A percentile compares a stretch with the other conserved stretches of the same genome.
phyloP scores from a whole-genome alignment of 2,797 vertebrate genomes.

The Simalia tracyae region DNA sequence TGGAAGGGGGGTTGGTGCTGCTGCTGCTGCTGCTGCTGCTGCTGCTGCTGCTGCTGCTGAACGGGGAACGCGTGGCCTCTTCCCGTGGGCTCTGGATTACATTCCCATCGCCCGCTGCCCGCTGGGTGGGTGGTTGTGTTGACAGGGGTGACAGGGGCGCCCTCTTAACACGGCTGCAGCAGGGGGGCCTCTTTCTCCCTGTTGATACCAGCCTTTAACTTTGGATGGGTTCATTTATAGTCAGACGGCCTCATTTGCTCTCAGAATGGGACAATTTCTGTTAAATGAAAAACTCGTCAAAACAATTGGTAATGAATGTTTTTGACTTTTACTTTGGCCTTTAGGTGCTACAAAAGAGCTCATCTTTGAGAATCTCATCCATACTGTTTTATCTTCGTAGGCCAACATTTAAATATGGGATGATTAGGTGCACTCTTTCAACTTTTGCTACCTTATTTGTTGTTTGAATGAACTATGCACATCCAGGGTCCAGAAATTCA shows the following conservation, averaged over 20 bases:
- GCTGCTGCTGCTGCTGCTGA: too few relatives aligned
- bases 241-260: not conserved
- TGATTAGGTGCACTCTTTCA: not conserved
- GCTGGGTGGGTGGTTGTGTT: not conserved
- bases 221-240: not conserved
- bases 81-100: not conserved
- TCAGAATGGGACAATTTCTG: conserved; percentile 17
- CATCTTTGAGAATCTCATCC: conserved; percentile 3
- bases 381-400: not conserved
- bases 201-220: conserved; percentile 28
- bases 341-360: not conserved
- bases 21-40: not conserved
- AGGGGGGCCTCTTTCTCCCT: not conserved
- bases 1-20: not conserved
- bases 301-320: not conserved
- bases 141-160: not conserved
- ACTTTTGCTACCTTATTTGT: not conserved
- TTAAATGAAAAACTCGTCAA: conserved; percentile 37
- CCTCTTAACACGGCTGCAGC: not conserved
- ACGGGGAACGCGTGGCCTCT: not conserved
- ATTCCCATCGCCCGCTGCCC: not conserved
- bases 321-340: conserved; percentile 16
- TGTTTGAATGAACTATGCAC: accelerated
- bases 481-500: accelerated
- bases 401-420: not conserved